Evolutionary conservation across 1,140 invertebrate species (phyloP).

Genomic region (Zaprionus davidi): DNA sequence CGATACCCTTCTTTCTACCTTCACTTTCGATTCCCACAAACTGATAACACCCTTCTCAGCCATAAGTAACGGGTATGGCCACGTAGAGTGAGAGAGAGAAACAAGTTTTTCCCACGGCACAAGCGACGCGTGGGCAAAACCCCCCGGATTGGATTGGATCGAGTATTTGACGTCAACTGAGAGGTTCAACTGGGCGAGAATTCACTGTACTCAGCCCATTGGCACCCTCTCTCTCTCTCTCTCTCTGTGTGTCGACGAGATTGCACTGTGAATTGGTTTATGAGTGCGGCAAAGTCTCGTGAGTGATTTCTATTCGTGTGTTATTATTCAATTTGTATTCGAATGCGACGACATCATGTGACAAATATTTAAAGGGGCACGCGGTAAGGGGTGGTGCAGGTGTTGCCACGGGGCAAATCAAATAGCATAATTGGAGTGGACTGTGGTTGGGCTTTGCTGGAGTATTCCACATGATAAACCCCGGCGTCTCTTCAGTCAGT

Average conservation of each 20-base stretch:
- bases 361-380: constrained; percentile 12
- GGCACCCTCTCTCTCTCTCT: neutral
- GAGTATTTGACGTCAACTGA: constrained; percentile 36
- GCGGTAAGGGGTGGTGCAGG: neutral
- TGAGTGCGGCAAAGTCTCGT: constrained; percentile 34
- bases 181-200: constrained; percentile 2
- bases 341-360: constrained; percentile 33
- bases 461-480: neutral
- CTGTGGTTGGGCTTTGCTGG: neutral
- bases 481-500: neutral
- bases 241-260: neutral
- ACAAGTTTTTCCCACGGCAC: constrained; percentile 60
- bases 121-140: constrained; percentile 63
- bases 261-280: constrained; percentile 44
- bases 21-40: neutral
- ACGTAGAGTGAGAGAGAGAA: constrained; percentile 20
- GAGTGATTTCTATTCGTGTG: constrained; percentile 36
- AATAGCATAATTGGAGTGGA: neutral
- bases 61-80: neutral
- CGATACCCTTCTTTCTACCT: no score
- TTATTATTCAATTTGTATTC: constrained; percentile 32
- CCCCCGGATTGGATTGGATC: constrained; percentile 39
- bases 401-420: neutral
- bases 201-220: constrained; percentile 7
- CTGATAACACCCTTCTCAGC: neutral